A percentile compares a stretch with the other conserved stretches of the same genome.
Conservation (phyloP, 2,797 vertebrate species). For the Cottoperca gobio region DNA sequence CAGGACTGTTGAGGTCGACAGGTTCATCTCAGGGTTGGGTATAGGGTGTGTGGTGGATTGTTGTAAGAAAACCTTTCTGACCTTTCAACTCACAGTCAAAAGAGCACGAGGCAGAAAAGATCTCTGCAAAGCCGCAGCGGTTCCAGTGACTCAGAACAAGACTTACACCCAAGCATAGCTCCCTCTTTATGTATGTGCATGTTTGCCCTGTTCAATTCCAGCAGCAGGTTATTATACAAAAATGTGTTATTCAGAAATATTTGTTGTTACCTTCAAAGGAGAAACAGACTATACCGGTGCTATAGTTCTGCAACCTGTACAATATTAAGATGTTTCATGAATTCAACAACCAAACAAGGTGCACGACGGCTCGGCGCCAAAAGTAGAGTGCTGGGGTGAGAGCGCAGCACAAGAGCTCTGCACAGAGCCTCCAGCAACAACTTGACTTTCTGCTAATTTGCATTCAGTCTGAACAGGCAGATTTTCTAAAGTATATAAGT, state of each 20-base stretch:
- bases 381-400: constrained; percentile 43
- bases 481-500: not conserved
- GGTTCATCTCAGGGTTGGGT: constrained; percentile 30
- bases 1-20: constrained; percentile 12
- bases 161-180: not conserved
- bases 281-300: not conserved
- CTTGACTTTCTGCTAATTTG: constrained; percentile 58
- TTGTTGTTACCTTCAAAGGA: constrained; percentile 7
- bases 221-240: not conserved
- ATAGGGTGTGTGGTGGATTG: not conserved
- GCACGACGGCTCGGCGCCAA: constrained; percentile 15
- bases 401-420: constrained; percentile 29
- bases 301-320: constrained; percentile 8
- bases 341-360: constrained; percentile 39
- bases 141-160: not conserved
- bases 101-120: not conserved
- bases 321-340: constrained; percentile 37
- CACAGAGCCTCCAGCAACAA: constrained; percentile 52
- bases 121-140: not conserved
- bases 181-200: not conserved
- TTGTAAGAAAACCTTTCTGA: constrained; percentile 10
- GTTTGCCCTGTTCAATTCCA: constrained; percentile 20
- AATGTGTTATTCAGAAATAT: constrained; percentile 26
- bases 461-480: constrained; percentile 54
- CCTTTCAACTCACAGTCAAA: constrained; percentile 22